phyloP scores from a whole-genome alignment of 1,140 invertebrate species.

The Popillia japonica region DNA sequence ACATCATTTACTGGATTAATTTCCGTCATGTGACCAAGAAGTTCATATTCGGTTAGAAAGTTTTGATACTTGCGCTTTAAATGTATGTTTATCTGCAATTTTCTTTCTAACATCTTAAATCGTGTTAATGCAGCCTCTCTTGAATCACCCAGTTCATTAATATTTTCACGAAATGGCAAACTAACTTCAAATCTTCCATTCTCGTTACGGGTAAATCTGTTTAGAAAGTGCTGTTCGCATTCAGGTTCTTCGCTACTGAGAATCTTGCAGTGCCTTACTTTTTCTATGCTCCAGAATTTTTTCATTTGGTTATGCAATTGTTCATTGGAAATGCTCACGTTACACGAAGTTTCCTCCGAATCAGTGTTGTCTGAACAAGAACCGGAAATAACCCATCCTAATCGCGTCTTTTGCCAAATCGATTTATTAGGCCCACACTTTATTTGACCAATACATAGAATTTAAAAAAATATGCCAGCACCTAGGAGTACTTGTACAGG shows the following conservation, averaged over 20 bases:
- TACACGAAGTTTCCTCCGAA: background rate
- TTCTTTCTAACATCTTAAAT: slow-evolving; percentile 52
- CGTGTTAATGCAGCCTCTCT: slow-evolving; percentile 46
- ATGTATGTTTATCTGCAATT: slow-evolving; percentile 49
- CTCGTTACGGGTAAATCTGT: background rate
- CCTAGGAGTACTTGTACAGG: slow-evolving; percentile 44
- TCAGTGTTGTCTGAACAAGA: background rate
- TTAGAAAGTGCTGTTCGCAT: slow-evolving; percentile 36
- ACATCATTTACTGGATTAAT: background rate
- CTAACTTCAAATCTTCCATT: slow-evolving; percentile 47
- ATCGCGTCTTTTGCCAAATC: slow-evolving; percentile 35
- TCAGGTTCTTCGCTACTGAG: background rate
- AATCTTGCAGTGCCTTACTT: background rate
- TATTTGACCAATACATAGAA: slow-evolving; percentile 36
- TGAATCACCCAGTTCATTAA: slow-evolving; percentile 49
- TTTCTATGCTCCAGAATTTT: slow-evolving; percentile 37
- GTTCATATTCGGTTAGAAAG: slow-evolving; percentile 55
- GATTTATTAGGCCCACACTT: slow-evolving; percentile 43
- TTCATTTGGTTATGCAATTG: slow-evolving; percentile 23
- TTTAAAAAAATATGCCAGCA: slow-evolving; percentile 26
- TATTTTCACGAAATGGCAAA: slow-evolving; percentile 42
- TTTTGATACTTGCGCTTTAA: slow-evolving; percentile 44
- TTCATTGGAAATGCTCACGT: slow-evolving; percentile 10
- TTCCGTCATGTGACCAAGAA: slow-evolving; percentile 54
- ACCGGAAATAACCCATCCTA: slow-evolving; percentile 41